phyloP scores from a whole-genome alignment of 2,888 invertebrate species.

The Acleris sparsana region DNA sequence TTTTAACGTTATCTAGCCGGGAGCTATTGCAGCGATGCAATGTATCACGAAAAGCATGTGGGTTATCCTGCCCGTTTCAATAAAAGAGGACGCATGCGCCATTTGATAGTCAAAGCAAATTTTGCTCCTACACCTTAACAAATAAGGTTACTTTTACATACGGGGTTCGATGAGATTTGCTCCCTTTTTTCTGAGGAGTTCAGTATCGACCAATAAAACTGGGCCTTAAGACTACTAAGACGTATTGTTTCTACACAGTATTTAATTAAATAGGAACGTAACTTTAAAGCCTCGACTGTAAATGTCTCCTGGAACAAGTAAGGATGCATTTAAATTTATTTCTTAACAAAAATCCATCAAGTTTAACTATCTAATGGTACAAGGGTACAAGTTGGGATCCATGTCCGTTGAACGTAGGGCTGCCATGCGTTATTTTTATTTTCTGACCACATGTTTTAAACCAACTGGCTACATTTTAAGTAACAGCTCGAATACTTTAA shows the following conservation, averaged over 20 bases:
- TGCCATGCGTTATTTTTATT: neutral
- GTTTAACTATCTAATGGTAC: constrained; percentile 39
- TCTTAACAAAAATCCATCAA: constrained; percentile 40
- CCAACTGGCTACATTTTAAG: constrained; percentile 18
- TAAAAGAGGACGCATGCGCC: too few species aligned
- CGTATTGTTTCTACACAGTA: neutral
- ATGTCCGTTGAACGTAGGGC: constrained; percentile 24
- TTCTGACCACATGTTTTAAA: neutral
- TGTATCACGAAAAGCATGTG: too few species aligned
- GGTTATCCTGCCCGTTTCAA: too few species aligned
- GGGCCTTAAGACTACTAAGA: too few species aligned
- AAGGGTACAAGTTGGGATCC: constrained; percentile 40
- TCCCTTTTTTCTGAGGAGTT: too few species aligned
- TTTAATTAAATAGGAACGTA: neutral
- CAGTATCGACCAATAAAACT: too few species aligned
- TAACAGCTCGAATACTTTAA: constrained; percentile 20
- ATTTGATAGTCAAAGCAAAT: too few species aligned
- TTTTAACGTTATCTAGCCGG: too few species aligned
- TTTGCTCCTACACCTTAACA: too few species aligned
- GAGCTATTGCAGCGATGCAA: too few species aligned
- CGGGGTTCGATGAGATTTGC: too few species aligned
- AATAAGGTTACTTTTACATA: too few species aligned
- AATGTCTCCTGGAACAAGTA: constrained; percentile 3
- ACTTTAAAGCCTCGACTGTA: neutral
- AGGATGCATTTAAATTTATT: neutral